Evolutionary conservation across 2,888 invertebrate species (phyloP).

Genomic region (Zygaena filipendulae): DNA sequence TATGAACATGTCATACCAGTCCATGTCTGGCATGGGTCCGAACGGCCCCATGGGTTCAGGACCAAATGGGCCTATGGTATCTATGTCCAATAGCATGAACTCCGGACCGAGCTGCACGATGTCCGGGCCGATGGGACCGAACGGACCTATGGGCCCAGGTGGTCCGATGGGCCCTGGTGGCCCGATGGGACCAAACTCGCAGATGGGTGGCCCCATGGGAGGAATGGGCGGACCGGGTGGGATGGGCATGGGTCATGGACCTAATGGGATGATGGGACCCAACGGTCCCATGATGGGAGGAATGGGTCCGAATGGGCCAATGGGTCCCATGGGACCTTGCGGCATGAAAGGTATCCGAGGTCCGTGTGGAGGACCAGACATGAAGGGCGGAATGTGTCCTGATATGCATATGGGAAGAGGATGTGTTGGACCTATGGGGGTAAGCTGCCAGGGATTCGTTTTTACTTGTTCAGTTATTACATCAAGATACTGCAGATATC

Average conservation of each 20-base stretch:
- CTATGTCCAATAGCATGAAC: slow-evolving; percentile 54
- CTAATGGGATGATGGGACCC: slow-evolving; percentile 56
- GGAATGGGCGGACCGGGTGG: slow-evolving; percentile 36
- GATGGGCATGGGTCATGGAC: slow-evolving; percentile 48
- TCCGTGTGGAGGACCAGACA: slow-evolving; percentile 59
- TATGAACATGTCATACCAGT: slow-evolving; percentile 52
- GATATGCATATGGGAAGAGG: slow-evolving; percentile 65
- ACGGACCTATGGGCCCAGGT: slow-evolving; percentile 32
- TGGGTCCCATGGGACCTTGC: slow-evolving; percentile 64
- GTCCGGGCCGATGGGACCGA: slow-evolving; percentile 53
- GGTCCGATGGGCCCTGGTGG: slow-evolving; percentile 38
- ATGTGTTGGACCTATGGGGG: slow-evolving; percentile 64
- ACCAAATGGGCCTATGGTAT: slow-evolving; percentile 56
- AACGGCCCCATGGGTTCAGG: slow-evolving; percentile 55
- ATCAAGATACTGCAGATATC: no score
- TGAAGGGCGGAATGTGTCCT: slow-evolving; percentile 60
- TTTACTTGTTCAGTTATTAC: no score
- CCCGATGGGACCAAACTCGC: slow-evolving; percentile 42
- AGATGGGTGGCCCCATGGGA: slow-evolving; percentile 48
- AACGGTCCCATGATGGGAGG: slow-evolving; percentile 54
- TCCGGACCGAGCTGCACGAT: slow-evolving; percentile 58
- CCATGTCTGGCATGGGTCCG: slow-evolving; percentile 47
- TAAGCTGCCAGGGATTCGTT: slow-evolving; percentile 25
- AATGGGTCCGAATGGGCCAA: slow-evolving; percentile 57
- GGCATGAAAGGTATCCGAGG: slow-evolving; percentile 62